phyloP scores from a whole-genome alignment of 2,888 invertebrate genomes.

The Leptinotarsa juncta region DNA sequence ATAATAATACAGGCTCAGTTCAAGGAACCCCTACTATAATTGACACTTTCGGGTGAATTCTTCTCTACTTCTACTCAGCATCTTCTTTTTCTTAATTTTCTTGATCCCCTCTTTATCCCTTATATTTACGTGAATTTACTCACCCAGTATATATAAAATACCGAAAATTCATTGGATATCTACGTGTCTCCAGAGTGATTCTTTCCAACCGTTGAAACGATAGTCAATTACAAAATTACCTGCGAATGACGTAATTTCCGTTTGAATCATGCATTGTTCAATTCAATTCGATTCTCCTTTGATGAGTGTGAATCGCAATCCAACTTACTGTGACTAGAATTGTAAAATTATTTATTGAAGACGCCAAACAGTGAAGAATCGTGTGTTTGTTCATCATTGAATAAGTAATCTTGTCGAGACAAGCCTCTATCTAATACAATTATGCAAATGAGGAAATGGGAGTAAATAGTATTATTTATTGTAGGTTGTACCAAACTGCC shows the following conservation, averaged over 20 bases:
- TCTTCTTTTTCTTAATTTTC: too few relatives aligned
- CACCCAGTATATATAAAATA: too few relatives aligned
- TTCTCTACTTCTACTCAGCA: too few relatives aligned
- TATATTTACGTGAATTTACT: too few relatives aligned
- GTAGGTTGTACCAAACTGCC: not conserved
- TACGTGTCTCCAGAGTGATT: too few relatives aligned
- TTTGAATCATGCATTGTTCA: constrained; percentile 11
- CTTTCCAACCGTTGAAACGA: too few relatives aligned
- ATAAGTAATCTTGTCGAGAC: constrained; percentile 53
- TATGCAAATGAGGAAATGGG: constrained; percentile 56
- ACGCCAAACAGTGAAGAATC: constrained; percentile 32
- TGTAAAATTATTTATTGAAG: not conserved
- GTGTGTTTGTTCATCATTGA: constrained; percentile 57
- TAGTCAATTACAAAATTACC: not conserved
- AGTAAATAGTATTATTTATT: constrained; percentile 45
- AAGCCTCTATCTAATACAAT: constrained; percentile 49
- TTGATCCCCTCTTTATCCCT: too few relatives aligned
- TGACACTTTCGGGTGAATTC: too few relatives aligned
- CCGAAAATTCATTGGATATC: too few relatives aligned
- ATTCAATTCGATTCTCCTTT: not conserved
- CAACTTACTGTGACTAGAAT: constrained; percentile 4
- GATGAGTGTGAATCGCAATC: not conserved
- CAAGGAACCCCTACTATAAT: too few relatives aligned
- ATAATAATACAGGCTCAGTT: too few relatives aligned
- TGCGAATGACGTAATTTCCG: constrained; percentile 1